Evolutionary conservation across 1,140 invertebrate species (phyloP).

Genomic region (Lordiphosa clarofinis): DNA sequence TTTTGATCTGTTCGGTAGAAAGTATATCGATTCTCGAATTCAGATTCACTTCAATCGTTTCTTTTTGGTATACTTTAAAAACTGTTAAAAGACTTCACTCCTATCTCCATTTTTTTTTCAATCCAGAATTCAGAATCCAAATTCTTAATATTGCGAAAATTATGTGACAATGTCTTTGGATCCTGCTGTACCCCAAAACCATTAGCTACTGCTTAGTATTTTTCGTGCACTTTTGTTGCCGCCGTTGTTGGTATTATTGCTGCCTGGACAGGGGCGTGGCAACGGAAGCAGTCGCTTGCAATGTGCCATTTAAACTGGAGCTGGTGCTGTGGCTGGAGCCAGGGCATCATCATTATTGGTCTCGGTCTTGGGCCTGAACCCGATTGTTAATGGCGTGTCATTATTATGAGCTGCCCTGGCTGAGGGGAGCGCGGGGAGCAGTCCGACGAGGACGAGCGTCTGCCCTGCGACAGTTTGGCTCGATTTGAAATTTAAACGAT

Average conservation of each 20-base stretch:
- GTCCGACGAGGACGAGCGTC: constrained; percentile 50
- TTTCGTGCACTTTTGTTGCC: constrained; percentile 16
- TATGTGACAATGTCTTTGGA: constrained; percentile 16
- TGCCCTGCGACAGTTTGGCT: constrained; percentile 70
- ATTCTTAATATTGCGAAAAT: too few relatives aligned
- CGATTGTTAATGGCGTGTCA: constrained; percentile 73
- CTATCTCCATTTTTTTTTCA: too few relatives aligned
- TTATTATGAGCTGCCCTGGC: constrained; percentile 64
- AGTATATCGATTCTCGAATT: too few relatives aligned
- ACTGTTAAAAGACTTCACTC: too few relatives aligned
- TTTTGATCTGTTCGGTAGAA: too few relatives aligned
- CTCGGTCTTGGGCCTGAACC: constrained; percentile 14
- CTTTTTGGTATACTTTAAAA: too few relatives aligned
- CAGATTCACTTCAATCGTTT: too few relatives aligned
- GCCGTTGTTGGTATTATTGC: constrained; percentile 10
- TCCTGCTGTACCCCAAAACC: constrained; percentile 43
- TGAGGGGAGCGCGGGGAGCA: not conserved
- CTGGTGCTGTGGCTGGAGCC: constrained; percentile 8
- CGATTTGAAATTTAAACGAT: constrained; percentile 75
- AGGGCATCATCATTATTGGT: constrained; percentile 13
- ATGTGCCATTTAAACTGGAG: constrained; percentile 73
- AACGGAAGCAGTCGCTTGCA: constrained; percentile 64
- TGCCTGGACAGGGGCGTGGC: constrained; percentile 52
- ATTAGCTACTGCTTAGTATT: too few relatives aligned
- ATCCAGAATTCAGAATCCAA: too few relatives aligned